Base-by-base conservation (phyloP, 1,140 invertebrate species). In the Bombus soroeensis region DNA sequence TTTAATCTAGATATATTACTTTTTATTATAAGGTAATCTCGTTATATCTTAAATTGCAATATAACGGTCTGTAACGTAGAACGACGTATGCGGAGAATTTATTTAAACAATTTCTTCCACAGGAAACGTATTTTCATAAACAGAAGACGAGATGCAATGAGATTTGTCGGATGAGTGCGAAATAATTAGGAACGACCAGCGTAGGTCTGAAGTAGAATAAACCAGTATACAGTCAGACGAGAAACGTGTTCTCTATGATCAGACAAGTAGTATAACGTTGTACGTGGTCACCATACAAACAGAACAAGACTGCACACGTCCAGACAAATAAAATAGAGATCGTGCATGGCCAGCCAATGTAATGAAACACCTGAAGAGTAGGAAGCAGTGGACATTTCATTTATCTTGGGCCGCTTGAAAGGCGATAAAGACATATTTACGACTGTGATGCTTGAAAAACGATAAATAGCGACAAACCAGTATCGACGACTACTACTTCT, bases 171-270 rank as follows among this genome's bases (percentile, higher is more conserved):
- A 47, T 15, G 34, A 32, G n/a, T 53, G 5, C 13, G 4, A 39
- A 39, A 59, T 77, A 77, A 77, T 77, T 77, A 39, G 57, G 3
- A 39, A 39, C 5, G 34, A 4, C 32, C 13, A n/a, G 25, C 13
- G 6, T 53, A 22, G 47, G 47, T 9, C 15, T 10, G 8, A 66
- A 66, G 76, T 64, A 25, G 62, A 41, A 66, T n/a, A 41, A 78
- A n/a, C 5, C 10, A 2, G 15, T 12, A 10, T 15, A 5, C 37
- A 34, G 78, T 80, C 78, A 9, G 43, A 47, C 34, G 5, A 25
- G 47, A 39, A n/a, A 70, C 78, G 25, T 53, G 78, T 71, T 47
- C 25, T 53, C 25, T 80, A 39, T 80, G 78, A 47, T 39, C 43
- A 53, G 41, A 25, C 62, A 79, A 70, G 64, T 80, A 47, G 43